Base-by-base conservation (phyloP, 2,888 invertebrate genomes). In the Myopa testacea region DNA sequence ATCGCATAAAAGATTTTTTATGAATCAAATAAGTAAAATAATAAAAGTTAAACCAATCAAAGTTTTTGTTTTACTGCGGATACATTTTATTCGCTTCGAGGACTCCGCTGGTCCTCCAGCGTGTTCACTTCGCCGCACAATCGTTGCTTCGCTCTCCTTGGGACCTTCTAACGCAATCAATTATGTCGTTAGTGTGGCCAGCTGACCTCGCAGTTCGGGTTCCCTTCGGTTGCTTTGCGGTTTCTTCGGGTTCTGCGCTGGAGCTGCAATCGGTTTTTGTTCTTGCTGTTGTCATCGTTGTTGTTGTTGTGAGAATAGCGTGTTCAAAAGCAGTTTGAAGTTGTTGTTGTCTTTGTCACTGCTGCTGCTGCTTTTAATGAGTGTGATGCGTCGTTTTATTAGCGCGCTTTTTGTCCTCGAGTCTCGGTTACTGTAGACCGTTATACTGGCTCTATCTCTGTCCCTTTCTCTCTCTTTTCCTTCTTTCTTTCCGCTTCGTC, bases 1-100 rank as follows among this genome's bases (percentile, higher is more conserved):
- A 40, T 72, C 72, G 72, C 62, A 72, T 72, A 60, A 60, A 72
- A n/a, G 72, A 72, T 60, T 72, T 26, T 72, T 58, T 72, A 60
- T 72, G 10, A 60, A 60, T 10, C 10, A 72, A 72, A 40, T 16
- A 16, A 67, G 14, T n/a, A 16, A 62, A 60, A 72, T 45, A 7
- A 40, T 60, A 60, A 58, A 40, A 60, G 38, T 19, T 4, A 40
- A 60, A 40, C 7, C 37, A 63, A 26, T 63, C 10, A 58, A 71
- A 38, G 40, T 16, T 14, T 16, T 38, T 67, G 16, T 67, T n/a
- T n/a, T n/a, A n/a, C n/a, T n/a, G n/a, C n/a, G n/a, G n/a, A n/a
- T n/a, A n/a, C n/a, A n/a, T n/a, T 10, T 67, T 40, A 3, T 40
- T n/a, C 37, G 34, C 37, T 65, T 65, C 34, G 37, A 1, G 50